Evolutionary conservation across 64 coral and sea anemone species (phyloP).

Genomic region (Stichodactyla mertensii): DNA sequence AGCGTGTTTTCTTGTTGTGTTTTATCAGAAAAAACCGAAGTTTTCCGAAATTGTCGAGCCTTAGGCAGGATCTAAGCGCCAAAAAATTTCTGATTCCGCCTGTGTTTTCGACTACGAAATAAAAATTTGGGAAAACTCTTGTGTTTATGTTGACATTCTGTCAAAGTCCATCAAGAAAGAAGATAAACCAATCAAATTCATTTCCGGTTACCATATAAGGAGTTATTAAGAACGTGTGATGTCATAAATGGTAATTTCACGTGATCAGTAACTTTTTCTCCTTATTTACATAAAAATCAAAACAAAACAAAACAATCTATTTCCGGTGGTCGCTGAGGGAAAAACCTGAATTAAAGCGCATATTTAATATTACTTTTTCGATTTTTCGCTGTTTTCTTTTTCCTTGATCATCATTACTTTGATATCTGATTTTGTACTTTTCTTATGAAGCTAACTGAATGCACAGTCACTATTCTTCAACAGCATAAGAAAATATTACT

Average conservation of each 20-base stretch:
- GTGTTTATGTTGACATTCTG: slow-evolving; percentile 98
- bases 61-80: slow-evolving; percentile 41
- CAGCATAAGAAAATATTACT: not conserved
- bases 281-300: slow-evolving; percentile 25
- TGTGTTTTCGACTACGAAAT: slow-evolving; percentile 45
- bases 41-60: not conserved
- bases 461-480: not conserved
- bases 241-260: not conserved
- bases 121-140: slow-evolving; percentile 81
- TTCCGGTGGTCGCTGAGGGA: slow-evolving; percentile 17
- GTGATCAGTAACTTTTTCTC: slow-evolving; percentile 1
- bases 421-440: not conserved
- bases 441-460: not conserved
- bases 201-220: slow-evolving; percentile 67
- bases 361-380: not conserved
- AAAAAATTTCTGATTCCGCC: slow-evolving; percentile 36
- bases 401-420: not conserved
- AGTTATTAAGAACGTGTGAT: not conserved
- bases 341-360: slow-evolving; percentile 13
- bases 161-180: slow-evolving; percentile 59
- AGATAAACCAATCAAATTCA: slow-evolving; percentile 85
- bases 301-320: not conserved
- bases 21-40: not conserved
- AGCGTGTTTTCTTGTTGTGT: not conserved
- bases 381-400: not conserved